Base-by-base conservation (phyloP, 2,113 vertebrate genomes). In the Chionodraco myersi region DNA sequence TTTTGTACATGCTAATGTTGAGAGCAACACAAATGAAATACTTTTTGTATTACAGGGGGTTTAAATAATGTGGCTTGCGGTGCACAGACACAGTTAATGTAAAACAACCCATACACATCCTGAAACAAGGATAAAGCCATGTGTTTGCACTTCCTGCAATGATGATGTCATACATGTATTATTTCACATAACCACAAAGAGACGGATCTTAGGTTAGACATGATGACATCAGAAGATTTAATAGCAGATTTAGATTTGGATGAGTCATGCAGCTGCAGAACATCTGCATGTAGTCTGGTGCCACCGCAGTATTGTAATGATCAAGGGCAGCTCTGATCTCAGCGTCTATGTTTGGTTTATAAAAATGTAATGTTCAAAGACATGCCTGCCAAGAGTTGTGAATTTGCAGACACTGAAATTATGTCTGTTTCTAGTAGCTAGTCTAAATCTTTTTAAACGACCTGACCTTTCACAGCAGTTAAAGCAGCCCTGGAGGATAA, bases 371-470 rank as follows among this genome's bases (percentile, higher is more conserved):
- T 58, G 21, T 53, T 69, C 14, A 79, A 34, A 44, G 11, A 16
- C 36, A 61, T 23, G 30, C 34, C 49, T 49, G 59, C 59, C 44
- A 82, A 75, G 52, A n/a, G 10, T 45, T 26, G 36, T 14, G 30
- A 60, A 79, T 81, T 86, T 67, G 48, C 75, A 84, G 84, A 84
- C 81, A 70, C 3, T 77, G 85, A 81, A 77, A 76, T 51, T 15
- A 83, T 74, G 77, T 79, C 80, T 85, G 82, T 67, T 68, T 53
- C 48, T 4, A 45, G 54, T 16, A 72, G 61, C 64, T 47, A 18
- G 66, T 75, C 30, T 75, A 67, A 78, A 66, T 82, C n/a, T 44
- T 48, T 57, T 66, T 76, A 58, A 53, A 44, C 44, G 73, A 69
- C 54, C 54, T 63, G 66, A 82, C 53, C 23, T 65, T 61, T 74